These are phyloP conservation scores for Pseudopleuronectes americanus DNA, from an alignment of 2,797 vertebrate species.

Conservation along the genomic window DNA sequence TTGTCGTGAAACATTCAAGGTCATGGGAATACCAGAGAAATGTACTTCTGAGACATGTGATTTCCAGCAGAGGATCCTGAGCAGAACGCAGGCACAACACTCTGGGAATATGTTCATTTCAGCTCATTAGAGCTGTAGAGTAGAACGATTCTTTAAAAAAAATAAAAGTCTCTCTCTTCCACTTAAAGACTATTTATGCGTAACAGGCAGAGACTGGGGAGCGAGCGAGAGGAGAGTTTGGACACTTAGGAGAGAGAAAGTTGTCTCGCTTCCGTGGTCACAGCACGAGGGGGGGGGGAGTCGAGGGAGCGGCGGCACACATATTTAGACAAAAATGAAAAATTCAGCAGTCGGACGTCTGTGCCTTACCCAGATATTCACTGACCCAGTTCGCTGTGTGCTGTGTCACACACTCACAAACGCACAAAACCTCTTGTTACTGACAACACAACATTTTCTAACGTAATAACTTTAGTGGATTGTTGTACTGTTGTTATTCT, in stretches of 20 bases:
- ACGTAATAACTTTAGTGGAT: conserved; percentile 33
- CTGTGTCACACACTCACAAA: conserved; percentile 20
- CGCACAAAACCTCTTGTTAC: conserved; percentile 4
- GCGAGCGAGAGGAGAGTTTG: conserved; percentile 34
- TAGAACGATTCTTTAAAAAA: background rate
- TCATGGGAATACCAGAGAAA: conserved; percentile 31
- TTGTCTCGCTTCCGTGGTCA: conserved; percentile 46
- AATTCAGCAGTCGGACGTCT: conserved; percentile 58
- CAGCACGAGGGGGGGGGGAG: conserved; percentile 13
- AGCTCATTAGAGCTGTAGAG: conserved; percentile 49
- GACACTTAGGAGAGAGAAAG: conserved; percentile 35
- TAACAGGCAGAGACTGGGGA: conserved; percentile 38
- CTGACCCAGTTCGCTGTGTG: conserved; percentile 70
- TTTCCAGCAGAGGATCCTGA: conserved; percentile 18
- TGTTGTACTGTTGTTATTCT: conserved; percentile 44
- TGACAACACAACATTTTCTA: conserved; percentile 39
- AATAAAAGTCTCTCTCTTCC: conserved; percentile 17
- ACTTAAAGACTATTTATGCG: conserved; percentile 36
- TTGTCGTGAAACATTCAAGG: conserved; percentile 35
- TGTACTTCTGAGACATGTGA: conserved; percentile 17
- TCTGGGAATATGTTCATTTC: conserved; percentile 23
- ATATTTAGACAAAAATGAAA: conserved; percentile 73
- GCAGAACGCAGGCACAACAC: background rate
- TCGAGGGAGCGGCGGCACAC: conserved; percentile 30
- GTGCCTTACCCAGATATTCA: conserved; percentile 59